These are phyloP conservation scores for Drosophila prolongata DNA, from an alignment of 2,888 invertebrate species.

Conservation along the genomic window DNA sequence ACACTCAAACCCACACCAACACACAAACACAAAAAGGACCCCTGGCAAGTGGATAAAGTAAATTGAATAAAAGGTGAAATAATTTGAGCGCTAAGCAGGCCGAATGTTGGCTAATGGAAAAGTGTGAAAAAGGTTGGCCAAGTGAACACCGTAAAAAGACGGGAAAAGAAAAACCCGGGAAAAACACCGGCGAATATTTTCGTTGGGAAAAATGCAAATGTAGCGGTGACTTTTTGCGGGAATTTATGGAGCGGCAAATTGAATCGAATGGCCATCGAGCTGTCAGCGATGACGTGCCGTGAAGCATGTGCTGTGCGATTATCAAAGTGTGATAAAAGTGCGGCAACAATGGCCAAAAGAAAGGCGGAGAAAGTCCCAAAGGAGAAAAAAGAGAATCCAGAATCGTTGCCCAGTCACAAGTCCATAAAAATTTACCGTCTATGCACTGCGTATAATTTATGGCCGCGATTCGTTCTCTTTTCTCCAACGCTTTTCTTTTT, in stretches of 20 bases:
- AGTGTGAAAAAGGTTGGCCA: conserved; percentile 61
- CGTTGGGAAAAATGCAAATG: conserved; percentile 43
- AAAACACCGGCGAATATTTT: conserved; percentile 23
- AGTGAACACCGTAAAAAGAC: conserved; percentile 46
- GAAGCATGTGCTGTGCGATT: conserved; percentile 71
- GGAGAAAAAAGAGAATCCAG: conserved; percentile 9
- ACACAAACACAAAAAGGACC: conserved; percentile 20
- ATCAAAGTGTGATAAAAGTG: conserved; percentile 74
- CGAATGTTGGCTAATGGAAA: conserved; percentile 48
- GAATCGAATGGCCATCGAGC: conserved; percentile 60
- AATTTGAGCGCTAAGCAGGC: conserved; percentile 61
- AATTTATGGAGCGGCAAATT: conserved; percentile 75
- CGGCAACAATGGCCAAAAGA: conserved; percentile 53
- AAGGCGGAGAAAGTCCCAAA: conserved; percentile 3
- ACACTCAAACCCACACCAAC: conserved; percentile 12
- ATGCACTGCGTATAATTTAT: conserved; percentile 75
- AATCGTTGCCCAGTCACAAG: conserved; percentile 50
- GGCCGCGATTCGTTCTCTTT: conserved; percentile 34
- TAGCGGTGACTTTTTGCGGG: conserved; percentile 58
- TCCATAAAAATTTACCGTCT: conserved; percentile 69
- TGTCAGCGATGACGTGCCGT: conserved; percentile 63
- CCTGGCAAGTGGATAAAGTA: conserved; percentile 52
- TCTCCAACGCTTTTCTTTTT: conserved; percentile 9
- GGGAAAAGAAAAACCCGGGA: conserved; percentile 7
- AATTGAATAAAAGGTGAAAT: conserved; percentile 74